A percentile compares a stretch with the other conserved stretches of the same genome.
Conservation (phyloP, 1,140 invertebrate genomes). For the Lordiphosa stackelbergi region DNA sequence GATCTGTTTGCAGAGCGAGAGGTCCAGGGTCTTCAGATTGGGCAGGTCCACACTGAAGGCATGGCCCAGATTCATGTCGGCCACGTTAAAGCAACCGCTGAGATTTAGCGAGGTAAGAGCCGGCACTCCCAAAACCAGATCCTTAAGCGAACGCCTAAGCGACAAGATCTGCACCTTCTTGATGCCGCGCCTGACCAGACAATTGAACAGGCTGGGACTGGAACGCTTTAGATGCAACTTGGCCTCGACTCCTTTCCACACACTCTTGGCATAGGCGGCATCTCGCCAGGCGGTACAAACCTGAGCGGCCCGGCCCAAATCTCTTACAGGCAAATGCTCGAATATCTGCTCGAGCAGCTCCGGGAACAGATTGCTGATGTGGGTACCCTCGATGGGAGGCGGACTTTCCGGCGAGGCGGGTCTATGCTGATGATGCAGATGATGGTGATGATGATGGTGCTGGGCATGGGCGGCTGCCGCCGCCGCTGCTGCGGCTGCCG, state of each 20-base stretch:
- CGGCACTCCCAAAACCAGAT: constrained; percentile 91
- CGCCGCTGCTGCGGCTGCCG: constrained; percentile 65
- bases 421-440: constrained; percentile 77
- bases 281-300: constrained; percentile 94
- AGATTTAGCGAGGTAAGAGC: constrained; percentile 92
- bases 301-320: constrained; percentile 92
- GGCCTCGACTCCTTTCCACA: constrained; percentile 95
- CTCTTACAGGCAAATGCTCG: constrained; percentile 90
- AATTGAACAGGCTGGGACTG: constrained; percentile 89
- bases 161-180: constrained; percentile 93
- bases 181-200: constrained; percentile 91
- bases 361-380: constrained; percentile 93
- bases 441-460: constrained; percentile 67
- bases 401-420: constrained; percentile 77
- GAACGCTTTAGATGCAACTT: constrained; percentile 91
- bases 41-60: constrained; percentile 87
- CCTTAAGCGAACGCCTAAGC: constrained; percentile 87
- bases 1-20: constrained; percentile 96
- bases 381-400: constrained; percentile 80
- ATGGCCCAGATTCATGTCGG: constrained; percentile 87
- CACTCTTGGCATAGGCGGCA: constrained; percentile 92
- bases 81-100: constrained; percentile 95
- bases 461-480: constrained; percentile 61
- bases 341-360: constrained; percentile 95
- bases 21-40: constrained; percentile 87